Percentiles rank a stretch among this genome's conserved stretches.
Conservation (phyloP, 2,797 vertebrate species). For the Pagetopsis macropterus region DNA sequence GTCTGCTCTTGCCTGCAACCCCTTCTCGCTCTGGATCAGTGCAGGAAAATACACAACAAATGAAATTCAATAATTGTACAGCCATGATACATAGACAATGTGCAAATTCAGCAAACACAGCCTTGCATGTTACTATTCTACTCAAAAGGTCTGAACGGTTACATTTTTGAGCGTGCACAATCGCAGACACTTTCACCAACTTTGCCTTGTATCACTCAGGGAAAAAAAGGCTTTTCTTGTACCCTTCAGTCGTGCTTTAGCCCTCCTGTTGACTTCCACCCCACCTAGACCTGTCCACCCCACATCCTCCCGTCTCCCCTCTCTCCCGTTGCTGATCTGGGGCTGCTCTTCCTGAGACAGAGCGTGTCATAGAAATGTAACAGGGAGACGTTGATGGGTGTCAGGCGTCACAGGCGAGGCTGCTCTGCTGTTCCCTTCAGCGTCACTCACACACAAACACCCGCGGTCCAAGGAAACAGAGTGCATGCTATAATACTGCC, state of each 20-base stretch:
- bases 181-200: not conserved
- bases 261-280: conserved; percentile 53
- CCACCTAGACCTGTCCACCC: conserved; percentile 38
- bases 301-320: conserved; percentile 46
- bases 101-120: conserved; percentile 1
- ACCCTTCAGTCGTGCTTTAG: conserved; percentile 52
- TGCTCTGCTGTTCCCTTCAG: conserved; percentile 60
- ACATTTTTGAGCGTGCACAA: not conserved
- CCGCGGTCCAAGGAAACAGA: conserved; percentile 37
- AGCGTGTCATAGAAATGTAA: conserved; percentile 79
- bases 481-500: conserved; percentile 19
- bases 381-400: conserved; percentile 76
- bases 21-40: conserved; percentile 27
- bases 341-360: conserved; percentile 60
- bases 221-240: conserved; percentile 61
- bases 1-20: conserved; percentile 19
- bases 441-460: conserved; percentile 53
- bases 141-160: not conserved
- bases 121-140: conserved; percentile 3
- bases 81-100: conserved; percentile 6
- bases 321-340: conserved; percentile 35
- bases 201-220: conserved; percentile 30
- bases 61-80: conserved; percentile 24
- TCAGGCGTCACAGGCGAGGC: conserved; percentile 69
- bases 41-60: conserved; percentile 35